Evolutionary conservation across 2,113 vertebrate species (phyloP).

Genomic region (Nyctibius bracteatus): DNA sequence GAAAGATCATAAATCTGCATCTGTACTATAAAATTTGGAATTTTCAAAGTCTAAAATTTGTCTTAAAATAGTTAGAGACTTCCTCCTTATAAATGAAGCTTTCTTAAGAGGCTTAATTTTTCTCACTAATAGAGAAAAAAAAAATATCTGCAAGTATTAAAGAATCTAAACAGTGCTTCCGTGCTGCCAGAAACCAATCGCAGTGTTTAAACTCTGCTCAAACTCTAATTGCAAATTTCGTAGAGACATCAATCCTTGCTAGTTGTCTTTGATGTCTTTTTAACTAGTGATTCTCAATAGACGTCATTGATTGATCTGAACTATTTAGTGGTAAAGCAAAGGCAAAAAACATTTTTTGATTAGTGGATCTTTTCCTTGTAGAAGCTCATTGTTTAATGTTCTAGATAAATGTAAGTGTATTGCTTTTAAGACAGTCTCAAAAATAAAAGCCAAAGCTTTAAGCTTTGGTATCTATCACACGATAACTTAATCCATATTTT

Average conservation of each 20-base stretch:
- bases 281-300: neutral
- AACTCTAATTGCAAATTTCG: neutral
- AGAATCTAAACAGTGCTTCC: neutral
- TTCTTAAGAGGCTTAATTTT: neutral
- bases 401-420: neutral
- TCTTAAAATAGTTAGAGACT: neutral
- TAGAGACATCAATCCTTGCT: neutral
- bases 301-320: neutral
- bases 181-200: neutral
- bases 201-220: neutral
- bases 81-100: neutral
- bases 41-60: neutral
- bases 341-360: neutral
- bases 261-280: constrained; percentile 7
- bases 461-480: neutral
- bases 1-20: neutral
- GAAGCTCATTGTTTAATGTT: neutral
- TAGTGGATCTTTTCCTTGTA: neutral
- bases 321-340: neutral
- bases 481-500: neutral
- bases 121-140: neutral
- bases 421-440: neutral
- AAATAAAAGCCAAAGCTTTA: neutral
- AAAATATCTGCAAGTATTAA: neutral
- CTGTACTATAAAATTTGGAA: neutral